A percentile compares a stretch with the other conserved stretches of the same genome.
Conservation (phyloP, 2,888 invertebrate genomes). For the Pyrrhosoma nymphula region DNA sequence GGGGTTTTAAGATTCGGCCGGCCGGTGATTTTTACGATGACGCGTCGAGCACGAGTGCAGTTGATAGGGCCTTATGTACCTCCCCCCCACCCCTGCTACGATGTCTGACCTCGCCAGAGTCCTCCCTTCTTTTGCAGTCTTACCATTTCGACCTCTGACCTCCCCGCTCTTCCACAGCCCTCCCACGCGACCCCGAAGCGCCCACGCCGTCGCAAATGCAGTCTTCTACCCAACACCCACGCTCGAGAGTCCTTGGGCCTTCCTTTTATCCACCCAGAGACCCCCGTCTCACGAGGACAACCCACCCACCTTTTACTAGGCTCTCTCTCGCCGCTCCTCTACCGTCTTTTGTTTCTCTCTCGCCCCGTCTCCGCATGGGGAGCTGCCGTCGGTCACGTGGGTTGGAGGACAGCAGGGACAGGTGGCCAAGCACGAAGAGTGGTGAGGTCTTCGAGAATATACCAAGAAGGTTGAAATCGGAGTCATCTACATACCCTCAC, state of each 20-base stretch:
- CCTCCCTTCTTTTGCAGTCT: background rate
- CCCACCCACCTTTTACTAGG: background rate
- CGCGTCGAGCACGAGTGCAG: background rate
- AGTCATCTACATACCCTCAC: too few species aligned
- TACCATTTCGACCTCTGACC: background rate
- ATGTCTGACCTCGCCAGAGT: background rate
- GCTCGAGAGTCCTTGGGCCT: background rate
- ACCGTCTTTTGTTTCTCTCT: background rate
- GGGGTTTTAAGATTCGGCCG: background rate
- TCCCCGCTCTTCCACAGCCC: background rate
- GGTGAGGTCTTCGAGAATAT: too few species aligned
- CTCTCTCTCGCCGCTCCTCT: background rate
- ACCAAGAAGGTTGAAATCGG: too few species aligned
- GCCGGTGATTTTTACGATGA: background rate
- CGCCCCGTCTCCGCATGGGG: background rate
- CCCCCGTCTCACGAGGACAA: background rate
- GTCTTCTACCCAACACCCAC: background rate
- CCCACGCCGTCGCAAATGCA: background rate
- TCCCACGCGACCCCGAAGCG: background rate
- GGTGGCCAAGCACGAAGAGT: background rate
- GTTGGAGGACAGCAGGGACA: slow-evolving; percentile 12
- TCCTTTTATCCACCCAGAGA: background rate
- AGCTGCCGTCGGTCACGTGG: slow-evolving; percentile 20
- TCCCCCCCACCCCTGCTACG: too few species aligned
- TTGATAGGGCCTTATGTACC: background rate